These are phyloP conservation scores for Drosophila setifemur DNA, from an alignment of 1,140 invertebrate species.

Conservation along the genomic window DNA sequence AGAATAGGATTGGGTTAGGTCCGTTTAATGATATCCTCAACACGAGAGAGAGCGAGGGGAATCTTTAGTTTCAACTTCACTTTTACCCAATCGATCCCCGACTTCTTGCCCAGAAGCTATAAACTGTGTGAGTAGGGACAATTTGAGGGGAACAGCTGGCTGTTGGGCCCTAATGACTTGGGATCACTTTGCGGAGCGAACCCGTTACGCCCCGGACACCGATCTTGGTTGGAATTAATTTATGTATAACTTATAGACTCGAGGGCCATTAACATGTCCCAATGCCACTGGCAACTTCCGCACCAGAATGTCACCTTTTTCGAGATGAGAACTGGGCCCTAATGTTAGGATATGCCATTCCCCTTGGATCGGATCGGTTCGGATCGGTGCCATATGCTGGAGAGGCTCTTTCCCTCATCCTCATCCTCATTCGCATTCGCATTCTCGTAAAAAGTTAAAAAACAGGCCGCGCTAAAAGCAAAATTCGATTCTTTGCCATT, in stretches of 20 bases:
- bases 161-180: conserved; percentile 28
- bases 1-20: conserved; percentile 22
- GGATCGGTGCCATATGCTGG: conserved; percentile 74
- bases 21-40: conserved; percentile 29
- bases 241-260: conserved; percentile 71
- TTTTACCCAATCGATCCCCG: conserved; percentile 32
- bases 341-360: conserved; percentile 16
- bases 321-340: conserved; percentile 22
- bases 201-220: conserved; percentile 15
- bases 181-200: conserved; percentile 2
- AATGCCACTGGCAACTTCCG: conserved; percentile 62
- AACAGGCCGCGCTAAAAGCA: conserved; percentile 78
- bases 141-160: conserved; percentile 54
- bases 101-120: conserved; percentile 38
- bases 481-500: conserved; percentile 75
- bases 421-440: background rate
- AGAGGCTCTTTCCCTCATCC: background rate
- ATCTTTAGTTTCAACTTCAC: conserved; percentile 15
- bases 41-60: conserved; percentile 20
- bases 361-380: background rate
- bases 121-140: conserved; percentile 65
- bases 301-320: conserved; percentile 60
- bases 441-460: conserved; percentile 54
- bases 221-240: conserved; percentile 32
- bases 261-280: conserved; percentile 72